Conservation (phyloP, 2,113 vertebrate species). For the Cichladusa arquata region DNA sequence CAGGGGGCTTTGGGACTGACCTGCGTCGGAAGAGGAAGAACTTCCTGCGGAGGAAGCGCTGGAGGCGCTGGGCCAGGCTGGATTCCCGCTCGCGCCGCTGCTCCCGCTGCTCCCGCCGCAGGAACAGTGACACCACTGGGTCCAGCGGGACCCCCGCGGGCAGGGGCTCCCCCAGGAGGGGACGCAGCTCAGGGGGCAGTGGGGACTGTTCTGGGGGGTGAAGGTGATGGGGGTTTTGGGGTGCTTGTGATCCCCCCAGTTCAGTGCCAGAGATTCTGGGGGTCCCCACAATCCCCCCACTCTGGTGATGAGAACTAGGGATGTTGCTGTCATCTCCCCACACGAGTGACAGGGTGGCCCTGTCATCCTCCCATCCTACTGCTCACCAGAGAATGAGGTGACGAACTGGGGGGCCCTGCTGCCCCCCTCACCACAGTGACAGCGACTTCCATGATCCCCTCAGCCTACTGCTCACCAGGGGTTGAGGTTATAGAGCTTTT, state of each 20-base stretch:
- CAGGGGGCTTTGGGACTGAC: slow-evolving; percentile 53
- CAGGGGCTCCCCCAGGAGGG: slow-evolving; percentile 70
- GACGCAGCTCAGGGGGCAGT: slow-evolving; percentile 87
- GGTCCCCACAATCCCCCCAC: too few species aligned
- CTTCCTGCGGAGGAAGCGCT: slow-evolving; percentile 82
- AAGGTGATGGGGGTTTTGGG: neutral
- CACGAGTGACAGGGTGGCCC: too few species aligned
- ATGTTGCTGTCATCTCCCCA: neutral
- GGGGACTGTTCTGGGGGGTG: slow-evolving; percentile 10
- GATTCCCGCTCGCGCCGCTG: slow-evolving; percentile 78
- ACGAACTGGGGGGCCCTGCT: neutral
- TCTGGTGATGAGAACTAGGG: neutral
- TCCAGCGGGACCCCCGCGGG: slow-evolving; percentile 60
- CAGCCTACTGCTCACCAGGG: neutral
- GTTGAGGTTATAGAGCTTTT: neutral
- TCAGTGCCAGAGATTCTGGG: neutral
- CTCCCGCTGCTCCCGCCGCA: slow-evolving; percentile 82
- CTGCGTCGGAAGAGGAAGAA: slow-evolving; percentile 85
- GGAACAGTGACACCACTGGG: slow-evolving; percentile 81
- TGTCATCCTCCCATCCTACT: neutral
- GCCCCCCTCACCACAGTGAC: neutral
- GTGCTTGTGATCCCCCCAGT: too few species aligned
- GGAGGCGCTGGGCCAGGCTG: slow-evolving; percentile 70
- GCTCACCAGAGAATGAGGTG: neutral
- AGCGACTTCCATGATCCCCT: neutral